Percentiles rank a stretch among this genome's conserved stretches.
Conservation (phyloP, 2,888 invertebrate species). For the Synanthedon tipuliformis region DNA sequence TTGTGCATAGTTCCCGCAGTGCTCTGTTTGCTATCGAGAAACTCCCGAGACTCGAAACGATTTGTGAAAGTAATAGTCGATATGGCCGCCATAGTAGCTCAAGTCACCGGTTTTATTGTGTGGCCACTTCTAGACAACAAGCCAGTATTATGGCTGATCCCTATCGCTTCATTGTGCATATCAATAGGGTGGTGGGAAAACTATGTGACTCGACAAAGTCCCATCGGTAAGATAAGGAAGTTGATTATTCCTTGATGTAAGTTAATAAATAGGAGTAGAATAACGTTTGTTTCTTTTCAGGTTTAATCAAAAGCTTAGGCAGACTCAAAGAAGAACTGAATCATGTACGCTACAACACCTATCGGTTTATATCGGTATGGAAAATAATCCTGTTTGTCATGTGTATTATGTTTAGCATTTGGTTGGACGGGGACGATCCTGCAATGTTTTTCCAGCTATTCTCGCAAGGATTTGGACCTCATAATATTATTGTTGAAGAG, state of each 20-base stretch:
- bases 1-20: constrained; percentile 90
- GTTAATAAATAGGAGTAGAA: background rate
- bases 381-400: constrained; percentile 86
- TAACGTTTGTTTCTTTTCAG: constrained; percentile 35
- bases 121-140: constrained; percentile 89
- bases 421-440: constrained; percentile 81
- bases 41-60: constrained; percentile 82
- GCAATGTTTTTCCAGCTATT: constrained; percentile 82
- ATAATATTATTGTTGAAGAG: constrained; percentile 83
- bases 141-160: constrained; percentile 86
- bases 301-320: constrained; percentile 78
- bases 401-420: constrained; percentile 77
- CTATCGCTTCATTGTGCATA: constrained; percentile 84
- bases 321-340: constrained; percentile 84
- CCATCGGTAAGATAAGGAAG: constrained; percentile 72
- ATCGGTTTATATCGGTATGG: constrained; percentile 92
- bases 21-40: constrained; percentile 82
- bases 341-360: constrained; percentile 87
- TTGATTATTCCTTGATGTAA: background rate
- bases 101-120: constrained; percentile 90
- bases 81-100: constrained; percentile 86
- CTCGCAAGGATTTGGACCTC: constrained; percentile 79
- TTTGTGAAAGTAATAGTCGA: constrained; percentile 85
- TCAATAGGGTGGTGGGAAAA: constrained; percentile 99
- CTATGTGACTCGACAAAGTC: constrained; percentile 88